Evolutionary conservation across 2,113 vertebrate genomes (phyloP), one percentile per base, ranked within the genome.

Genomic region (Xenotilapia flavipinnis): DNA sequence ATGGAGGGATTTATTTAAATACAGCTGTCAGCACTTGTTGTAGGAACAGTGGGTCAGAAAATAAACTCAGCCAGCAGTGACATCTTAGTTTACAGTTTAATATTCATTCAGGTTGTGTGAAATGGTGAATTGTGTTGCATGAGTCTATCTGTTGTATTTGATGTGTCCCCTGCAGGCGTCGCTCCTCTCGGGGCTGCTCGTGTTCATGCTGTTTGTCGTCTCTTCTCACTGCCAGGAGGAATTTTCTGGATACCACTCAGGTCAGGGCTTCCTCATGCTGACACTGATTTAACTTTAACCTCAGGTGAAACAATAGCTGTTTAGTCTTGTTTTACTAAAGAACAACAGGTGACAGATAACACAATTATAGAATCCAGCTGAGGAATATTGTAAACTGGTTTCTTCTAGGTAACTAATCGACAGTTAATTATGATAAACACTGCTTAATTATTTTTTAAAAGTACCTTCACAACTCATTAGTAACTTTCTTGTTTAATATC

Each of bases 171-270:
- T 70, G 47, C 89, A 97, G 96, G 87, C 38, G 58, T 89, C 68
- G 23, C 51, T 93, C 83, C 82, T 91, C 84, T 93, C 79, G 14
- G 85, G 86, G 82, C 81, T 95, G 73, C 89, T 90, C 3, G 88
- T 93, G 5, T 70, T 93, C 19, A 11, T 91, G 84, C 82, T 96
- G 80, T 94, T 89, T 31, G 62, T 85, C 40, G 36, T 84, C 87
- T 85, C 79, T 1, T 81, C 92, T 55, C 86, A 92, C 31, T 91
- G 91, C 31, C 96, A 97, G 91, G 92, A 96, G 0, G 92, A 96
- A 6, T 92, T 89, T 80, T 96, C 94, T 60, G 94, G 91, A 86
- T 47, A 92, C 51, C 87, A 93, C 81, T 97, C 96, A 95, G 93
- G 95, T 97, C 81, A 56, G 84, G 83, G 36, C 3, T 14, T 15